Evolutionary conservation across 2,797 vertebrate species (phyloP).

Genomic region (Anabas testudineus): DNA sequence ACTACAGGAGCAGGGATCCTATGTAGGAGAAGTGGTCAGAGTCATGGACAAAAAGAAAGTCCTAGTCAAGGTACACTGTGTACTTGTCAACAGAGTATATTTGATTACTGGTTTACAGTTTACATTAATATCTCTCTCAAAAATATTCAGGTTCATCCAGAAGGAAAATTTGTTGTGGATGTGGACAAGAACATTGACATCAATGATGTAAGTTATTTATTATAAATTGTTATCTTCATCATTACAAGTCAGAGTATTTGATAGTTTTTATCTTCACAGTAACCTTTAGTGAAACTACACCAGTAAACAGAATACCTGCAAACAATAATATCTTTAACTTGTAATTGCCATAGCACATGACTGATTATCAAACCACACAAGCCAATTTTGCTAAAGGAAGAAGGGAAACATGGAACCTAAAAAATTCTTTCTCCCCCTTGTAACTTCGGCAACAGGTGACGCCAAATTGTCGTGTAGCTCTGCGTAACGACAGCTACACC

Average conservation of each 20-base stretch:
- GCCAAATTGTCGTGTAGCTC: constrained; percentile 95
- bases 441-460: constrained; percentile 87
- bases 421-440: background rate
- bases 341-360: background rate
- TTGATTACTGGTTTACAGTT: background rate
- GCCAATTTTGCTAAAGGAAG: background rate
- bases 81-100: background rate
- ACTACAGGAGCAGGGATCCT: constrained; percentile 98
- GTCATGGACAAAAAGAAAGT: constrained; percentile 99
- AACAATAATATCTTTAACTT: constrained; percentile 3
- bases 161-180: constrained; percentile 98
- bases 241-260: background rate
- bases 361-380: background rate
- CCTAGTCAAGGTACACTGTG: constrained; percentile 91
- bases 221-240: background rate
- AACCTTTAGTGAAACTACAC: background rate
- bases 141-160: constrained; percentile 92
- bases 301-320: background rate
- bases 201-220: constrained; percentile 90
- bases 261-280: background rate
- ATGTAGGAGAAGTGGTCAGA: constrained; percentile 97
- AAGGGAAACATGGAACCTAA: background rate
- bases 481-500: constrained; percentile 98
- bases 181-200: constrained; percentile 99
- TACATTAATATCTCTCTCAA: background rate